Evolutionary conservation across 2,888 invertebrate species (phyloP).

Genomic region (Diarsia rubi): DNA sequence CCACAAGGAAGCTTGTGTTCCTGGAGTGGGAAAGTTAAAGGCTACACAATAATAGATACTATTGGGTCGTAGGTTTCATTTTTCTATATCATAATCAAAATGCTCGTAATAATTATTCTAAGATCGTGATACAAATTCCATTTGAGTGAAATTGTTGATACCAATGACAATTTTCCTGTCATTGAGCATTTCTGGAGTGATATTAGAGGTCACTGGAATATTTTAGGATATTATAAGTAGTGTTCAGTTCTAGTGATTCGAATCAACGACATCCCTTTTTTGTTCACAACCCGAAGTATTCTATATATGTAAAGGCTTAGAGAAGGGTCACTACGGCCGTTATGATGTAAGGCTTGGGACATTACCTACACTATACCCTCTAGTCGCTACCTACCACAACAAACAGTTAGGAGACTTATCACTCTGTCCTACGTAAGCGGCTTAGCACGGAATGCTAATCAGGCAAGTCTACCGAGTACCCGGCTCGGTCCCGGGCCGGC

Average conservation of each 20-base stretch:
- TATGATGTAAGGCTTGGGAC: conserved; percentile 18
- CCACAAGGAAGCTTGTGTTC: not conserved
- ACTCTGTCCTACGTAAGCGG: conserved; percentile 53
- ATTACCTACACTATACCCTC: conserved; percentile 36
- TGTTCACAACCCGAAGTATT: conserved; percentile 14
- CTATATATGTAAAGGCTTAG: not conserved
- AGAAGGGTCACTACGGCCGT: conserved; percentile 6
- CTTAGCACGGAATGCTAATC: conserved; percentile 61
- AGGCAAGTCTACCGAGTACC: conserved; percentile 39
- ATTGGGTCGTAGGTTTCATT: not conserved
- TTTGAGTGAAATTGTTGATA: not conserved
- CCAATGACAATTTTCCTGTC: not conserved
- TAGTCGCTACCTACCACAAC: conserved; percentile 37
- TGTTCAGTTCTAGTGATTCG: not conserved
- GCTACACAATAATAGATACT: not conserved
- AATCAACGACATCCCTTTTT: conserved; percentile 6
- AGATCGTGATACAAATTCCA: not conserved
- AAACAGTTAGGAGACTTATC: conserved; percentile 51
- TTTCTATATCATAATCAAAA: not conserved
- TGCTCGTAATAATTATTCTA: not conserved
- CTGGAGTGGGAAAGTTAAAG: not conserved
- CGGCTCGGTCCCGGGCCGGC: conserved; percentile 24
- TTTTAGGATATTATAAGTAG: not conserved
- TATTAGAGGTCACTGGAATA: not conserved
- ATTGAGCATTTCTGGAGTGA: not conserved